Percentiles rank a stretch among this genome's conserved stretches.
These are phyloP conservation scores for Pygoscelis adeliae DNA, from an alignment of 2,113 vertebrate species.

Conservation along the genomic window DNA sequence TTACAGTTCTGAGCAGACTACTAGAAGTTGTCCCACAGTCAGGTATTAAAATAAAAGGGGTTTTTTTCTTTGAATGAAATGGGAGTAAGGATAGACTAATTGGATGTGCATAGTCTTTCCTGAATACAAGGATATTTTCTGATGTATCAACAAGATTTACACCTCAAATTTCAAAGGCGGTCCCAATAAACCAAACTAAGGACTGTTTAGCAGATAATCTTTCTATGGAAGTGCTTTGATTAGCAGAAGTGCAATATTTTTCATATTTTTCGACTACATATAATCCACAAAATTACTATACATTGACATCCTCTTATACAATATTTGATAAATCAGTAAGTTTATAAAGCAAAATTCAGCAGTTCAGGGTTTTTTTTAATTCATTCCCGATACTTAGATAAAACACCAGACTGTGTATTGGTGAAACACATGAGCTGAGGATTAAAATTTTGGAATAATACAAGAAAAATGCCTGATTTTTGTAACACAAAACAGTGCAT, in stretches of 20 bases:
- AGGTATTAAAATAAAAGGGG: background rate
- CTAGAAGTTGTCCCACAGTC: background rate
- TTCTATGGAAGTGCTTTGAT: background rate
- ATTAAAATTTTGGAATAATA: background rate
- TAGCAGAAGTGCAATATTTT: background rate
- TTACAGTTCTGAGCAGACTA: background rate
- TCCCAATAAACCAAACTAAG: background rate
- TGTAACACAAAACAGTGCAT: background rate
- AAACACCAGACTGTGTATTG: background rate
- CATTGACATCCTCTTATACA: background rate
- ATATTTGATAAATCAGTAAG: background rate
- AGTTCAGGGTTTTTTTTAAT: background rate
- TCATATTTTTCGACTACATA: background rate
- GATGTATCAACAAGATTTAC: background rate
- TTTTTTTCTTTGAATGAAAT: background rate
- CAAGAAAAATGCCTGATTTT: background rate
- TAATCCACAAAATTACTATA: background rate
- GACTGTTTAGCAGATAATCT: background rate
- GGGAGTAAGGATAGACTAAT: background rate
- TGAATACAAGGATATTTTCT: background rate
- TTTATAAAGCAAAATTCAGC: background rate
- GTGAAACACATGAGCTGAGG: background rate
- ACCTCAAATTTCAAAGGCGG: background rate
- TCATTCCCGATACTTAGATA: background rate
- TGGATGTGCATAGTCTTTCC: background rate